phyloP scores from a whole-genome alignment of 1,140 invertebrate genomes.

The Sycophaga agraensis region DNA sequence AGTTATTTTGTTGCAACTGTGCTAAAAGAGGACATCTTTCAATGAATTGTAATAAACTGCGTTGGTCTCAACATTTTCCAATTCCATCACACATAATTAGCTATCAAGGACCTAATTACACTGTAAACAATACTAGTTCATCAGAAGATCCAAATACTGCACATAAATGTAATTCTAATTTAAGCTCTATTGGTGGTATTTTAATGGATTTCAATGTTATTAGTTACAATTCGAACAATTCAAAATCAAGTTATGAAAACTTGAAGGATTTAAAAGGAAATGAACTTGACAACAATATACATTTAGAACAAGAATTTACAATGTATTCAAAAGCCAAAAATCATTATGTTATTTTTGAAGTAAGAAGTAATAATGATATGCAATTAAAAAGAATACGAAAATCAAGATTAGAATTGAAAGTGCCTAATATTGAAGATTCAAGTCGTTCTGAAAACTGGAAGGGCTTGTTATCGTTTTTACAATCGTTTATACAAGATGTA shows the following conservation, averaged over 20 bases:
- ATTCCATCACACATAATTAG: slow-evolving; percentile 42
- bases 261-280: too few species aligned
- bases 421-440: background rate
- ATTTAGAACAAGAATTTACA: too few species aligned
- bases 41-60: slow-evolving; percentile 38
- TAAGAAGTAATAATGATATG: too few species aligned
- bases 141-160: background rate
- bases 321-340: too few species aligned
- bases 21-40: slow-evolving; percentile 61
- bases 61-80: slow-evolving; percentile 46
- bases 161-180: too few species aligned
- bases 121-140: background rate
- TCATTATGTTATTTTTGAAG: too few species aligned
- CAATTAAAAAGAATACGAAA: background rate
- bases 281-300: too few species aligned
- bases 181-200: background rate
- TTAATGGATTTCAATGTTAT: too few species aligned
- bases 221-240: too few species aligned
- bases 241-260: too few species aligned
- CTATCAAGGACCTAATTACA: slow-evolving; percentile 37
- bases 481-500: background rate
- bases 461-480: background rate
- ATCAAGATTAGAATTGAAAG: background rate
- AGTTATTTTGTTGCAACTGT: slow-evolving; percentile 66
- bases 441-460: background rate